phyloP scores from a whole-genome alignment of 1,140 invertebrate genomes.

The Platyura marginata region DNA sequence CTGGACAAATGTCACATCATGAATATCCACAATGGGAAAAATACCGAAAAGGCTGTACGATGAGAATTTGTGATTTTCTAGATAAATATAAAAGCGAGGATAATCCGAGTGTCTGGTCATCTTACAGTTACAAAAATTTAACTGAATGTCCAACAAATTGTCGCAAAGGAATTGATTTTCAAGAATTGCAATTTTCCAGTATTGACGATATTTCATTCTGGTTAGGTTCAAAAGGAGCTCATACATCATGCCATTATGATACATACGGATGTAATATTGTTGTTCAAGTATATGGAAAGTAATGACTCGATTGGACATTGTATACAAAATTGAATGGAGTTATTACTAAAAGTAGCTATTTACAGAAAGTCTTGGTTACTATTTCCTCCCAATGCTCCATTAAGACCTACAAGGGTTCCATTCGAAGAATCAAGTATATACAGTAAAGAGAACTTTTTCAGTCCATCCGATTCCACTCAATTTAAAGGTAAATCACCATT shows the following conservation, averaged over 20 bases:
- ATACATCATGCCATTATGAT: constrained; percentile 88
- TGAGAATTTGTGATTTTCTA: constrained; percentile 44
- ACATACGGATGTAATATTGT: constrained; percentile 89
- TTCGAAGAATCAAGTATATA: constrained; percentile 96
- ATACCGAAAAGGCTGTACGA: constrained; percentile 29
- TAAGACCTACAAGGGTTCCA: constrained; percentile 73
- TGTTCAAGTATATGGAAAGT: constrained; percentile 73
- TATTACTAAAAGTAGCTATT: constrained; percentile 14
- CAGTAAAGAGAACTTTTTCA: constrained; percentile 63
- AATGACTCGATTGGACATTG: not conserved
- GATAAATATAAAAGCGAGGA: constrained; percentile 18
- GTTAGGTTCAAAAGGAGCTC: constrained; percentile 72
- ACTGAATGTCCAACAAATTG: constrained; percentile 11
- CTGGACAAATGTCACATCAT: constrained; percentile 19
- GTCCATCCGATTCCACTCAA: constrained; percentile 27
- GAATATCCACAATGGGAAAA: constrained; percentile 61
- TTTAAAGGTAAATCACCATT: constrained; percentile 12
- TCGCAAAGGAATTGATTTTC: constrained; percentile 13
- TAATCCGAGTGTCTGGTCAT: constrained; percentile 35
- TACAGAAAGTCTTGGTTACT: constrained; percentile 80
- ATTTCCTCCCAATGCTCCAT: constrained; percentile 61
- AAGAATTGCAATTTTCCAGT: constrained; percentile 49
- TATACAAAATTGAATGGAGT: constrained; percentile 1
- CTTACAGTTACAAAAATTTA: constrained; percentile 28
- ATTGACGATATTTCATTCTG: constrained; percentile 67